phyloP scores from a whole-genome alignment of 2,797 vertebrate genomes.

The Danionella dracula region DNA sequence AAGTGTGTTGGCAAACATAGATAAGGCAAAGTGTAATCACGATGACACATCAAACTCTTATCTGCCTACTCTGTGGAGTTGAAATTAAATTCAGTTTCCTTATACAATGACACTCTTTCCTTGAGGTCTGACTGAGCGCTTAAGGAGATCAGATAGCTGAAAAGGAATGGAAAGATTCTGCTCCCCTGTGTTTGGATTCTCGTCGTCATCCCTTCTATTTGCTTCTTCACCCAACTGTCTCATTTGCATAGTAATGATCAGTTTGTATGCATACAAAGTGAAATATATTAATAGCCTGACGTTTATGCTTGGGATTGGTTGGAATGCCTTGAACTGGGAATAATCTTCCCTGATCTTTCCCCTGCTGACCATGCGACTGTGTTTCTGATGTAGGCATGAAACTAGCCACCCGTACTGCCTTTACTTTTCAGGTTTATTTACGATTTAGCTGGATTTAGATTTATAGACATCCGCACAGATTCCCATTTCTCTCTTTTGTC shows the following conservation, averaged over 20 bases:
- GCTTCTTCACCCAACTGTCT: slow-evolving; percentile 6
- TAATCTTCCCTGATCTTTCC: not conserved
- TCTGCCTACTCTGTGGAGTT: slow-evolving; percentile 23
- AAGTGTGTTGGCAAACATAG: slow-evolving; percentile 36
- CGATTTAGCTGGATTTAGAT: not conserved
- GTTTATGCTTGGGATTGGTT: slow-evolving; percentile 39
- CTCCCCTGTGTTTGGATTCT: not conserved
- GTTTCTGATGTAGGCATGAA: not conserved
- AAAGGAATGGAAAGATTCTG: not conserved
- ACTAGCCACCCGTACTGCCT: not conserved
- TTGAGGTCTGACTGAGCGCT: slow-evolving; percentile 33
- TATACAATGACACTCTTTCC: slow-evolving; percentile 29
- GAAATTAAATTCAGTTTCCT: slow-evolving; percentile 31
- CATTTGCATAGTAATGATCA: slow-evolving; percentile 42
- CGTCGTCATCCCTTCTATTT: slow-evolving; percentile 19
- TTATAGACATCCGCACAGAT: not conserved
- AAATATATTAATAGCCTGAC: slow-evolving; percentile 28
- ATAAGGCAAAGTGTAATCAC: slow-evolving; percentile 29
- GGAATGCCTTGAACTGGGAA: not conserved
- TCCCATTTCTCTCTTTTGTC: slow-evolving; percentile 21
- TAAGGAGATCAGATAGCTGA: slow-evolving; percentile 22
- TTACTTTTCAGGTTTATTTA: slow-evolving; percentile 2
- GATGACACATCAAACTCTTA: slow-evolving; percentile 36
- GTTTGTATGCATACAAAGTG: slow-evolving; percentile 26
- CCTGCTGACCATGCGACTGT: not conserved